Evolutionary conservation across 1,140 invertebrate genomes (phyloP), one percentile per base, ranked within the genome.

Genomic region (Helicoverpa zea): DNA sequence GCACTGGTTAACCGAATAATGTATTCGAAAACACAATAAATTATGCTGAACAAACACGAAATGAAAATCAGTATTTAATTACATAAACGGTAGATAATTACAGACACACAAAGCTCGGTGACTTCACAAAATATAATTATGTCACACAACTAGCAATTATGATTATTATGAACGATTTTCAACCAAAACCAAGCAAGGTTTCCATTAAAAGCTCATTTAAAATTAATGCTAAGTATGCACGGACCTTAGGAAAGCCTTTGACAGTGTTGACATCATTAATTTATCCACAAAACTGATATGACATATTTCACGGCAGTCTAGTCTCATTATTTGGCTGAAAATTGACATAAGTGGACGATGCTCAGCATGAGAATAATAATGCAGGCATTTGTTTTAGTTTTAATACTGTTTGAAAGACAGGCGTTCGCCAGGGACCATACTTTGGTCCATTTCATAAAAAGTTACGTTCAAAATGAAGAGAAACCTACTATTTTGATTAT

Each of bases 391-490:
- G 9, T 61, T 49, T 49, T 75, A 7, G n/a, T 43, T 47, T 61
- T 49, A 23, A 23, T 68, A 11, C 9, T 68, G 12, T 56, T 79
- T 3, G 10, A 13, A 14, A 70, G 14, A 2, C 13, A 13, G 78
- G 47, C 43, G 23, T 63, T 18, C 52, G 11, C 66, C 54, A 72
- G 43, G 78, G 66, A 70, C 43, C 3, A 29, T 0, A 29, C 43
- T 79, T 61, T 43, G 52, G 61, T 68, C 49, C 29, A 86, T 81
- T 90, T 92, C 70, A 79, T 94, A 18, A 84, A 81, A 85, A 83
- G 81, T 52, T 94, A 73, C 23, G 56, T 92, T 9, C 29, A 74
- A 35, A 92, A 93, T 81, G 92, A 93, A 83, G 29, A 76, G 12
- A 87, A 83, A 76, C 85, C 90, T 2, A 90, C 90, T 2, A 75